Conservation (phyloP, 2,888 invertebrate genomes). For the Zele albiditarsus region DNA sequence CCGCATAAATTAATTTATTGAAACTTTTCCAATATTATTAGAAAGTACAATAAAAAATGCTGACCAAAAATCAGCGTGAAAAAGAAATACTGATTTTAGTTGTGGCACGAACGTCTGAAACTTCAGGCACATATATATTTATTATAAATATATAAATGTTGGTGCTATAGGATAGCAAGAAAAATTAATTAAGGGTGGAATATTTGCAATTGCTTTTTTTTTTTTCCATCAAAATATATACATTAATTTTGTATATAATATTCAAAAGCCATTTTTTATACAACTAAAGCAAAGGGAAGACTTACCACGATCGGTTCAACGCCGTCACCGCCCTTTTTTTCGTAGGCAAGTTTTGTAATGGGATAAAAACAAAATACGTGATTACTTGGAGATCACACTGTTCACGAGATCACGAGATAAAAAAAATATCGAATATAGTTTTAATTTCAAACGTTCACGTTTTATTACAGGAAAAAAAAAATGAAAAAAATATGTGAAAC, state of each 20-base stretch:
- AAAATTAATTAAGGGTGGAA: slow-evolving; percentile 5
- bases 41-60: no score
- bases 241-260: background rate
- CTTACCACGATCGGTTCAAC: slow-evolving; percentile 98
- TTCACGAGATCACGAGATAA: slow-evolving; percentile 33
- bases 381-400: slow-evolving; percentile 64
- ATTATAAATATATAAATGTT: slow-evolving; percentile 26
- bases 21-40: no score
- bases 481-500: background rate
- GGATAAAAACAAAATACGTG: slow-evolving; percentile 69
- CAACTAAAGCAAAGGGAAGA: slow-evolving; percentile 70
- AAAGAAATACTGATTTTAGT: no score
- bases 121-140: background rate
- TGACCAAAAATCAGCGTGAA: no score
- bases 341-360: slow-evolving; percentile 66
- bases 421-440: background rate
- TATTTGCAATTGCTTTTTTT: slow-evolving; percentile 16
- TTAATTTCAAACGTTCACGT: background rate
- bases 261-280: slow-evolving; percentile 29
- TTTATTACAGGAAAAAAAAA: background rate
- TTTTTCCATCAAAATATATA: background rate
- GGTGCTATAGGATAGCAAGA: background rate
- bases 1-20: no score
- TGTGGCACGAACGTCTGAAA: no score
- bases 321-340: slow-evolving; percentile 74